These are phyloP conservation scores for Nowickia ferox DNA, from an alignment of 2,888 invertebrate genomes.

Conservation along the genomic window DNA sequence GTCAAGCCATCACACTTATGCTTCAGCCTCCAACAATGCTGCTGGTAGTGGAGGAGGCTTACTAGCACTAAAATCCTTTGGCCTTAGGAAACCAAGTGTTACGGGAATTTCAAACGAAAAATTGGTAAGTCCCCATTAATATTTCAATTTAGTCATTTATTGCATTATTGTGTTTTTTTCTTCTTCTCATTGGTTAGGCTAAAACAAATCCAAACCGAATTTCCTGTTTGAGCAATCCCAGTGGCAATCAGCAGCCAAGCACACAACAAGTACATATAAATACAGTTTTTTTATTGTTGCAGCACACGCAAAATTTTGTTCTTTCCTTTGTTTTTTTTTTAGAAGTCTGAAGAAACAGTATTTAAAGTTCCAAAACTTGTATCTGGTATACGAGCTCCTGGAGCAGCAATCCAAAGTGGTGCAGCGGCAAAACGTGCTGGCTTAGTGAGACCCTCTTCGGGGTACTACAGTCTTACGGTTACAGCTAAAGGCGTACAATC, in stretches of 20 bases:
- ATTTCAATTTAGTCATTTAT: background rate
- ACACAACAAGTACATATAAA: conserved; percentile 57
- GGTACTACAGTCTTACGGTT: conserved; percentile 80
- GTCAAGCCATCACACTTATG: conserved; percentile 71
- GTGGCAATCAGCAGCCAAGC: conserved; percentile 28
- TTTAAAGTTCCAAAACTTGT: conserved; percentile 81
- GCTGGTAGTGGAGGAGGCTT: conserved; percentile 30
- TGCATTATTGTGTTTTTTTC: background rate
- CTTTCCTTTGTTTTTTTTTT: conserved; percentile 38
- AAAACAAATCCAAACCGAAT: conserved; percentile 56
- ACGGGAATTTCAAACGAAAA: conserved; percentile 43
- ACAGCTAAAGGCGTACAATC: conserved; percentile 71
- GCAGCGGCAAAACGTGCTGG: conserved; percentile 77
- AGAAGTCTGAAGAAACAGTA: conserved; percentile 77
- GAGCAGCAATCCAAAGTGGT: conserved; percentile 60
- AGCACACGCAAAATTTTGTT: background rate
- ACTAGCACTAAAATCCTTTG: conserved; percentile 52
- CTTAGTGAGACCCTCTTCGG: conserved; percentile 81
- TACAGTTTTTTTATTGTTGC: background rate
- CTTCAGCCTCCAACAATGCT: conserved; percentile 31
- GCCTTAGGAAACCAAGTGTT: conserved; percentile 66
- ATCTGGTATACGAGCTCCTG: conserved; percentile 79
- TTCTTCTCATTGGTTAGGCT: conserved; percentile 24
- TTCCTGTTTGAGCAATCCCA: conserved; percentile 45
- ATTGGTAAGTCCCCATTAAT: conserved; percentile 46